Evolutionary conservation across 2,888 invertebrate genomes (phyloP).

Genomic region (Tinea semifulvella): DNA sequence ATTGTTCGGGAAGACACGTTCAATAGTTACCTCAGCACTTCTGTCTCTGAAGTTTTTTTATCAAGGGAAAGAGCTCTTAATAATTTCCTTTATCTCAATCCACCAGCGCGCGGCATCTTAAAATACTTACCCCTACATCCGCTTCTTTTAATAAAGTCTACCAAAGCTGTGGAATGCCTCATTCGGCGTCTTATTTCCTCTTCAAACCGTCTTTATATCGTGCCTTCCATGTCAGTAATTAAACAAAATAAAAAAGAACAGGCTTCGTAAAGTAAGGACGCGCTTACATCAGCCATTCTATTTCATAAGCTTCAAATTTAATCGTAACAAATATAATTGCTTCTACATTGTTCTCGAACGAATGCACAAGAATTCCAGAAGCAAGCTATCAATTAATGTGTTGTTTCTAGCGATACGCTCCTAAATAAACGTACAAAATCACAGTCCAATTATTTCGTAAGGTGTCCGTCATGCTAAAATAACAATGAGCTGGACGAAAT

Average conservation of each 20-base stretch:
- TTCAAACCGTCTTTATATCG: slow-evolving; percentile 49
- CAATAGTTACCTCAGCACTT: slow-evolving; percentile 30
- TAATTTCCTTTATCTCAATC: slow-evolving; percentile 64
- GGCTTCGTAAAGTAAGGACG: slow-evolving; percentile 40
- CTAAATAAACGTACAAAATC: slow-evolving; percentile 48
- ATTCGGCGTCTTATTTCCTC: slow-evolving; percentile 42
- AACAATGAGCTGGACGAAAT: slow-evolving; percentile 36
- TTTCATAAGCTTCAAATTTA: slow-evolving; percentile 62
- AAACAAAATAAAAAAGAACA: slow-evolving; percentile 46
- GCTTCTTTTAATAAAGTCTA: slow-evolving; percentile 63
- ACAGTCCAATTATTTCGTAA: slow-evolving; percentile 29
- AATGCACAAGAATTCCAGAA: slow-evolving; percentile 56
- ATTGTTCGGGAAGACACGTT: not conserved
- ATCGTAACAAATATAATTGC: slow-evolving; percentile 56
- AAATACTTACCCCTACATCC: slow-evolving; percentile 66
- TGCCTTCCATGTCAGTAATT: slow-evolving; percentile 50
- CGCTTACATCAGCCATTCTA: slow-evolving; percentile 38
- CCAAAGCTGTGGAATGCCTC: slow-evolving; percentile 56
- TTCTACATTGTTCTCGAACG: slow-evolving; percentile 51
- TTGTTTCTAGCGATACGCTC: slow-evolving; percentile 38
- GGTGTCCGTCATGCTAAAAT: slow-evolving; percentile 35
- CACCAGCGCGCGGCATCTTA: slow-evolving; percentile 60
- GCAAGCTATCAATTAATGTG: slow-evolving; percentile 46
- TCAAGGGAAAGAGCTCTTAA: slow-evolving; percentile 50
- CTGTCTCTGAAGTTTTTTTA: slow-evolving; percentile 51